Evolutionary conservation across 2,797 vertebrate genomes (phyloP), one percentile per base, ranked within the genome.

Genomic region (Cynopterus sphinx): DNA sequence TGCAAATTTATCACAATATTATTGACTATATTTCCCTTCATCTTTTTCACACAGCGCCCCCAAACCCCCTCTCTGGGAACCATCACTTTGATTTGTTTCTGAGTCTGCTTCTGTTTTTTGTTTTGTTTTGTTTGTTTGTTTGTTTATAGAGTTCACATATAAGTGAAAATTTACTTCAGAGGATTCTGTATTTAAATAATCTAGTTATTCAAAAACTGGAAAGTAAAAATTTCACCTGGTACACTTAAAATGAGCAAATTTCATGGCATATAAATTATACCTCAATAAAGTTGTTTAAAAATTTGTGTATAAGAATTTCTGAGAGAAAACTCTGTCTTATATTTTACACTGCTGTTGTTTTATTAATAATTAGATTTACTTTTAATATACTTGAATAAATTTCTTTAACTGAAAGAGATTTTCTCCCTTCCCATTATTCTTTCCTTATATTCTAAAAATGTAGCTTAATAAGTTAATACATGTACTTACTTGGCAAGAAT

Each of bases 401-500:
- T 90, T 74, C 46, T 90, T 70, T 79, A 95, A 90, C 0, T 95
- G 57, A 79, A 9, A 65, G 39, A 89, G 0, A 19, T 71, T 90
- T 87, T 75, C 39, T 87, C 31, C 28, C 71, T 94, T 91, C n/a
- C 9, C 36, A 57, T 63, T 74, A 95, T 78, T 91, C 4, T 75
- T 86, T 89, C 41, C 31, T 92, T 75, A 67, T 57, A 85, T 86
- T 81, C 15, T 68, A 95, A 94, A 94, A 79, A 86, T 36, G 24
- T 28, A 57, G n/a, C 21, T 94, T 75, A 89, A 53, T 78, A 77
- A 89, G 43, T 92, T 77, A 90, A 90, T 22, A 24, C 53, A 71
- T 53, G 7, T 98, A 99, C 99, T 99, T 98, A 99, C 99, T 65
- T 98, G 99, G 98, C 99, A 99, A 89, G 99, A 99, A 98, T 99